These are phyloP conservation scores for Dynastes hyllus DNA, from an alignment of 2,888 invertebrate species.

Conservation along the genomic window DNA sequence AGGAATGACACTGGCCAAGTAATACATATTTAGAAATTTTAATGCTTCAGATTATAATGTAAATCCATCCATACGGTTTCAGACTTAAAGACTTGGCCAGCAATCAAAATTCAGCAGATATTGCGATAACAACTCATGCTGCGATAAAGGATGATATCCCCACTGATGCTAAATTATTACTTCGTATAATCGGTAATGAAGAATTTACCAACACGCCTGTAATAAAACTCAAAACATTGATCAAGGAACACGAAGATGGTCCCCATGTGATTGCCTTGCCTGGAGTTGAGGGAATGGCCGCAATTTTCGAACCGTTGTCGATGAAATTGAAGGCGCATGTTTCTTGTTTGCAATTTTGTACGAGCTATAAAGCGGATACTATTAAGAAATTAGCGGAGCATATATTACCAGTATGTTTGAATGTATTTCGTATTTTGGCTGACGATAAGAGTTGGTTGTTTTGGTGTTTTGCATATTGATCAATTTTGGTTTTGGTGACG, in stretches of 20 bases:
- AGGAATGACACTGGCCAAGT: slow-evolving; percentile 82
- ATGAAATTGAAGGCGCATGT: slow-evolving; percentile 73
- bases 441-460: no score
- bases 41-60: neutral
- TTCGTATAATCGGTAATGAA: slow-evolving; percentile 79
- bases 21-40: neutral
- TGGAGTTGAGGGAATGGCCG: slow-evolving; percentile 80
- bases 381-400: slow-evolving; percentile 73
- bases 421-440: no score
- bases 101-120: neutral
- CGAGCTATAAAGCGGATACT: slow-evolving; percentile 69
- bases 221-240: slow-evolving; percentile 17
- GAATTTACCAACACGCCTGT: slow-evolving; percentile 64
- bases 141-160: slow-evolving; percentile 38
- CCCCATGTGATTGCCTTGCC: slow-evolving; percentile 77
- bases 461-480: no score
- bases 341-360: slow-evolving; percentile 74
- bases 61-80: slow-evolving; percentile 8
- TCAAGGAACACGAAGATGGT: slow-evolving; percentile 20
- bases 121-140: neutral
- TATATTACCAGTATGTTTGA: slow-evolving; percentile 72
- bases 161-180: slow-evolving; percentile 74
- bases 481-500: no score
- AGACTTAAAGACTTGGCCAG: slow-evolving; percentile 74
- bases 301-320: slow-evolving; percentile 73